Evolutionary conservation across 2,797 vertebrate genomes (phyloP).

Genomic region (Mionectes olivaceus): DNA sequence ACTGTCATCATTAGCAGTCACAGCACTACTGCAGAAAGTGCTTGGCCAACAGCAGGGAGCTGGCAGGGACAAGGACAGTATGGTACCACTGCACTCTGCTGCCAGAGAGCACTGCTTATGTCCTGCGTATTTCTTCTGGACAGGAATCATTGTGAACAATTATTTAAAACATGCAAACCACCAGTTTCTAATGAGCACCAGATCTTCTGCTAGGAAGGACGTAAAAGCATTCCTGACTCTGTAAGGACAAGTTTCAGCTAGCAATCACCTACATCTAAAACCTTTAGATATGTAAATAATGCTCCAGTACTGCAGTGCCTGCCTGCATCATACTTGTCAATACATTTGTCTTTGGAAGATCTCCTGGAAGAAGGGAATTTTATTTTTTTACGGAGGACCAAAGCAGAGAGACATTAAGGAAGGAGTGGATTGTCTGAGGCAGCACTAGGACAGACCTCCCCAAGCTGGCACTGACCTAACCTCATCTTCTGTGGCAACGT

Average conservation of each 20-base stretch:
- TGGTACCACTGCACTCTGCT: neutral
- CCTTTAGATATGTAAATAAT: neutral
- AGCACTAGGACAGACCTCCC: neutral
- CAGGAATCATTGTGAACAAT: neutral
- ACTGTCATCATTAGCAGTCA: neutral
- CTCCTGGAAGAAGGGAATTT: neutral
- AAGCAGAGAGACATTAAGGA: neutral
- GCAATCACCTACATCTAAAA: neutral
- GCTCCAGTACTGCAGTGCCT: neutral
- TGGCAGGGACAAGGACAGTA: neutral
- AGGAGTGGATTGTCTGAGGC: neutral
- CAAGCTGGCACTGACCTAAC: neutral
- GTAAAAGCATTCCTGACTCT: conserved; percentile 12
- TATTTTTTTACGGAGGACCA: neutral
- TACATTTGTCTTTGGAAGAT: neutral
- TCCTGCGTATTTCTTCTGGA: neutral
- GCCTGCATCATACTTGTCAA: neutral
- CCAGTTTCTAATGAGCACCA: neutral
- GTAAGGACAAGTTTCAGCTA: neutral
- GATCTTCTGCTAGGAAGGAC: neutral
- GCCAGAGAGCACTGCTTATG: neutral
- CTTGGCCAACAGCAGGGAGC: neutral
- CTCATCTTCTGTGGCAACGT: neutral
- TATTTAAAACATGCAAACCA: neutral
- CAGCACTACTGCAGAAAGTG: too few relatives aligned